Base-by-base conservation (phyloP, 2,113 vertebrate species). In the Ancistrus triradiatus region DNA sequence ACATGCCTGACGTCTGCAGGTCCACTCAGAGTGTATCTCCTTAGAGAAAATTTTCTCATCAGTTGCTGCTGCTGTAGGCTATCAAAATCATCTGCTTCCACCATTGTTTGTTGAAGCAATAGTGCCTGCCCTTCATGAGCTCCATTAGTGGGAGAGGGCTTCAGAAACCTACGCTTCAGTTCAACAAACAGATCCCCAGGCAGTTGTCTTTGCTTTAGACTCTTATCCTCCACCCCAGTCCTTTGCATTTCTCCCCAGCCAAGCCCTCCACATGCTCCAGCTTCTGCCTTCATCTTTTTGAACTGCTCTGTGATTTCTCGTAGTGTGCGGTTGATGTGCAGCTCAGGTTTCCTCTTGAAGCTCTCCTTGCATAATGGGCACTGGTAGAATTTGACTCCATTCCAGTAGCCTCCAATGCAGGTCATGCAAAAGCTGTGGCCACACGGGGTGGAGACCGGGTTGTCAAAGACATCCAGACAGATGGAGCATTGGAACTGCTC, bases 331-430 rank as follows among this genome's bases (percentile, higher is more conserved):
- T 87, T 88, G 64, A 86, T 83, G 66, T 88, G 82, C 18, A 88
- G 80, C 10, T 85, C 80, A 0, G 87, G 87, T 9, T 80, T 72
- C 55, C 76, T 83, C 46, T 73, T 72, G 67, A 84, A 87, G 63
- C 59, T 80, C 59, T 78, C 82, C 66, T 88, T 89, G 59, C 85
- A 88, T 21, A 88, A 78, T 19, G 86, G 88, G 67, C 86, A 90
- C 67, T 77, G 74, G 63, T 64, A 87, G 1, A 77, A 38, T 81
- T 58, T 70, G 28, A 35, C 38, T 6, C 42, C 31, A 15, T 69
- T 63, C 71, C 74, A 78, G 66, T 69, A 76, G 7, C 31, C 17
- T 2, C 62, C 33, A 4, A 74, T 73, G 61, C 76, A 78, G 46
- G 10, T 50, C 63, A 70, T 75, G 67, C 70, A 73, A 51, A 75